Evolutionary conservation across 2,888 invertebrate species (phyloP), one percentile per base, ranked within the genome.

Genomic region (Nephrocerus scutellatus): DNA sequence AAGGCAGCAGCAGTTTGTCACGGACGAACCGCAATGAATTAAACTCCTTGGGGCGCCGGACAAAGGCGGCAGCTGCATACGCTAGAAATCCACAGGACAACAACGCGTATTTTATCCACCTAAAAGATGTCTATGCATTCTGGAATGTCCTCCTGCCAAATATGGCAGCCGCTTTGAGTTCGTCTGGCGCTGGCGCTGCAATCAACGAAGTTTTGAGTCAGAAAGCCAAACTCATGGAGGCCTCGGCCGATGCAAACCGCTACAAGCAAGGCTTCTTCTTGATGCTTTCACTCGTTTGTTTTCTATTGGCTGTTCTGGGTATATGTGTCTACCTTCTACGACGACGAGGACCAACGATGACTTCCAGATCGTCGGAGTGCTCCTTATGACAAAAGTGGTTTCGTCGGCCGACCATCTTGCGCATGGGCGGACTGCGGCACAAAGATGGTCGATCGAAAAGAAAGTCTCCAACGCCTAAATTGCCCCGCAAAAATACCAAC

Each of bases 381-480:
- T 52, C 55, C 19, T 64, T 65, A 64, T 64, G 69, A 69, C 69
- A 62, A 47, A 68, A 60, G 58, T 63, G 64, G 57, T 61, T 61
- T 52, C 53, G 58, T 56, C 63, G 65, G 48, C 54, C 60, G 54
- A 56, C 53, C 48, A 54, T 63, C 47, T 60, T 60, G 58, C 52
- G 55, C 44, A 57, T 52, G 44, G 56, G 52, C 44, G 33, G 15
- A 43, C 20, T 26, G 26, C 37, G 36, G 43, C 38, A 30, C 25
- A 37, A 39, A 44, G 43, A 45, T 38, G 47, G 36, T 44, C 52
- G 25, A 32, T 21, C 38, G 39, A 40, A 47, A 36, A 31, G 19
- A 20, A 43, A 40, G 31, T 36, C 28, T 32, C 52, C 52, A 2
- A 46, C 43, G 8, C 51, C 47, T 13, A 46, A 50, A 30, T 13